Evolutionary conservation across 2,113 vertebrate genomes (phyloP).

Genomic region (Salvelinus namaycush): DNA sequence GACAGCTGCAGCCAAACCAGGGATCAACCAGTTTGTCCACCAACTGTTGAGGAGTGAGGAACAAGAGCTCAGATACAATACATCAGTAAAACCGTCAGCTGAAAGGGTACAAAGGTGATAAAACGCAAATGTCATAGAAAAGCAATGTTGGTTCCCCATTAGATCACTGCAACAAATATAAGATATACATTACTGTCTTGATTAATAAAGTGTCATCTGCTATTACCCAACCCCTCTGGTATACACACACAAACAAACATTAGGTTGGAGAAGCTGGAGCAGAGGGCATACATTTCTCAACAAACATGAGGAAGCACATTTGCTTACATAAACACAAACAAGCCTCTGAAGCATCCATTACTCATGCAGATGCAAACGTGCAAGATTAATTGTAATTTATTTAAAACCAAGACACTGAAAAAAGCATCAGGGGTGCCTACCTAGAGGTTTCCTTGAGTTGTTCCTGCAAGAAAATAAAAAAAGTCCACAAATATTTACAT

Average conservation of each 20-base stretch:
- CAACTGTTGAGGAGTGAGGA: slow-evolving; percentile 66
- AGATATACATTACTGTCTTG: too few species aligned
- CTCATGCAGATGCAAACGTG: not conserved
- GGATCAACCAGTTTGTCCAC: slow-evolving; percentile 86
- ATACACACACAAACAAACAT: too few species aligned
- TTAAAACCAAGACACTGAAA: not conserved
- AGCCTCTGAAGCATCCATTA: not conserved
- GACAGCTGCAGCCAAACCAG: slow-evolving; percentile 72
- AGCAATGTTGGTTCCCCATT: too few species aligned
- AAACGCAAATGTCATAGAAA: too few species aligned
- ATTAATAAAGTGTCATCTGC: too few species aligned
- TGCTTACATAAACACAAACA: not conserved
- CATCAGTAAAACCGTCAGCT: too few species aligned
- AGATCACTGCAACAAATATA: too few species aligned
- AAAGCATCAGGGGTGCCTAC: not conserved
- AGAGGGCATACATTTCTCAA: too few species aligned
- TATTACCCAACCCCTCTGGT: too few species aligned
- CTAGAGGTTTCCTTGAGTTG: slow-evolving; percentile 42
- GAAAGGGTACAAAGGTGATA: too few species aligned
- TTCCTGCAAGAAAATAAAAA: slow-evolving; percentile 52
- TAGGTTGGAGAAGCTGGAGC: too few species aligned
- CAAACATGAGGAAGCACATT: not conserved
- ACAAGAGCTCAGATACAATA: not conserved
- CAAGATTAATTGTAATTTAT: not conserved
- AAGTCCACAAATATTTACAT: too few species aligned